These are phyloP conservation scores for Hypomesus transpacificus DNA, from an alignment of 2,113 vertebrate species.

Conservation along the genomic window DNA sequence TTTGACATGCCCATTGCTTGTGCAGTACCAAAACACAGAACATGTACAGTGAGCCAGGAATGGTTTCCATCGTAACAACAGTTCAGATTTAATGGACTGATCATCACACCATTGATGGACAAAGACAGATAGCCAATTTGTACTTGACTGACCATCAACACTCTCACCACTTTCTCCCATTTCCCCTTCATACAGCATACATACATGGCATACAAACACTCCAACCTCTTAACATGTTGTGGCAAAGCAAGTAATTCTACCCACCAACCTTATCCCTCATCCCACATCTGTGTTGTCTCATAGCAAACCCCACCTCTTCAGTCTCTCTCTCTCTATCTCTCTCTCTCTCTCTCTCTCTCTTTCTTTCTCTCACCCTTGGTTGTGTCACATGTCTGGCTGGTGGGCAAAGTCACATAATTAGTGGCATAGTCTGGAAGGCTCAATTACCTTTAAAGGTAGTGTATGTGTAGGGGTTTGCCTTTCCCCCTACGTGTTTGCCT, in stretches of 20 bases:
- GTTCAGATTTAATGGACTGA: conserved; percentile 28
- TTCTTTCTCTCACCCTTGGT: conserved; percentile 21
- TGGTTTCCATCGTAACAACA: conserved; percentile 44
- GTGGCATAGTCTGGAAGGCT: conserved; percentile 67
- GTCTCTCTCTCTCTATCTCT: conserved; percentile 40
- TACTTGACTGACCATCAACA: conserved; percentile 40
- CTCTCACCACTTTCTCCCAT: conserved; percentile 53
- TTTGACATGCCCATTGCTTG: no score
- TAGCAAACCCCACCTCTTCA: not conserved
- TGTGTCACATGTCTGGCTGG: conserved; percentile 64
- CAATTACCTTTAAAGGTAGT: conserved; percentile 73
- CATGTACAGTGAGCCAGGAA: conserved; percentile 6
- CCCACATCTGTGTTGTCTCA: not conserved
- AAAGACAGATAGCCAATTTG: conserved; percentile 32
- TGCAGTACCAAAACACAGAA: no score
- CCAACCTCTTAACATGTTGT: conserved; percentile 73
- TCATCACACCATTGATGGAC: conserved; percentile 39
- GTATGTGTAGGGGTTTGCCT: conserved; percentile 43
- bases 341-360: conserved; percentile 43
- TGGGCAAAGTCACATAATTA: conserved; percentile 70
- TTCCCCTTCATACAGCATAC: conserved; percentile 50
- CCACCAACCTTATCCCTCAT: conserved; percentile 22
- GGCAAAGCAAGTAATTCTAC: conserved; percentile 61
- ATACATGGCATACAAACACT: no score
- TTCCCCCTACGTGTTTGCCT: conserved; percentile 30